Base-by-base conservation (phyloP, 2,888 invertebrate genomes). In the Dichetophora obliterata region DNA sequence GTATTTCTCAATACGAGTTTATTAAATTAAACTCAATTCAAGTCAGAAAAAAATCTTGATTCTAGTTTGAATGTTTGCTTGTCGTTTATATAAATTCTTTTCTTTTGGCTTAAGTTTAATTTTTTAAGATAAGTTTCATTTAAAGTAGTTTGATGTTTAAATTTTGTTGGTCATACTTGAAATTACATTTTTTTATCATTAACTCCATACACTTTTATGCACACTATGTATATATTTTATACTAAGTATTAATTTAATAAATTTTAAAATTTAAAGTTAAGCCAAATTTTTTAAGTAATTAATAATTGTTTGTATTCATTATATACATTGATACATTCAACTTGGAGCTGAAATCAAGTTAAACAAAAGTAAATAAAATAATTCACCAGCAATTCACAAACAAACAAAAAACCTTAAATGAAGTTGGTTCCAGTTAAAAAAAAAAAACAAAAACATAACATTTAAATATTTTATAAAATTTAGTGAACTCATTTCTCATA, bases 291-390 rank as follows among this genome's bases (percentile, higher is more conserved):
- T 73, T 63, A 73, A 73, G 73, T 73, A 73, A 63, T 63, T 73
- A 63, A 63, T 73, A 73, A 63, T 65, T 27, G 50, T 73, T 73
- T 73, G 65, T 63, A 73, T 65, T 73, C 73, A 73, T 73, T 73
- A 83, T 82, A 66, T 81, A 69, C 79, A 79, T 78, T 75, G 80
- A 74, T 80, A 82, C 84, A 83, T 84, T 82, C 85, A 87, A 86
- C 86, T 86, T 86, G 86, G 85, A 84, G 85, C 87, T 86, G 86
- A 86, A 86, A 85, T 86, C 85, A 85, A 86, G 84, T 84, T 84
- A 84, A 73, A 31, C 63, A 61, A 14, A 73, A 61, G 22, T 37
- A 73, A 48, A 61, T 61, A 24, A 11, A 73, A 43, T 61, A 61
- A 48, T 61, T 54, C 70, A 27, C 31, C 50, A 73, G 52, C 31